A percentile compares a stretch with the other conserved stretches of the same genome.
These are phyloP conservation scores for Xylocampa areola DNA, from an alignment of 2,888 invertebrate genomes.

Conservation along the genomic window DNA sequence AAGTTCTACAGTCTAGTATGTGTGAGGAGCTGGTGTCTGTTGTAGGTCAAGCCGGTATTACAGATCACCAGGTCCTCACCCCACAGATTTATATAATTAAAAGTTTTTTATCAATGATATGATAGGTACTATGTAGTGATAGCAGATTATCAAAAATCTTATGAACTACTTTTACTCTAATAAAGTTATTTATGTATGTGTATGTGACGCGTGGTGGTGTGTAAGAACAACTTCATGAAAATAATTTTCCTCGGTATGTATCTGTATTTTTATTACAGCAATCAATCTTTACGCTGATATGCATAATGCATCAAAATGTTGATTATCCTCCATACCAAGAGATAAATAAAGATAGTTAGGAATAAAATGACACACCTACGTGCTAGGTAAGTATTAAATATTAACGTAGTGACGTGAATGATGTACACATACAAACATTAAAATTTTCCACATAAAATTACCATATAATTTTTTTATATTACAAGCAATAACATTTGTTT, in stretches of 20 bases:
- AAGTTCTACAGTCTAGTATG: too few relatives aligned
- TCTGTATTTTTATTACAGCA: conserved; percentile 14
- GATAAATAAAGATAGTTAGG: conserved; percentile 28
- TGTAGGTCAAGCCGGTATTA: too few relatives aligned
- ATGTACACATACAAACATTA: conserved; percentile 7
- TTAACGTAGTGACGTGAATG: conserved; percentile 10
- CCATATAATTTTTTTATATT: conserved; percentile 7
- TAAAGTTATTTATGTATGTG: too few relatives aligned
- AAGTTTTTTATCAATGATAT: too few relatives aligned
- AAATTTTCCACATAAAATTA: conserved; percentile 28
- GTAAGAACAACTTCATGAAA: too few relatives aligned
- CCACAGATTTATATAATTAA: too few relatives aligned
- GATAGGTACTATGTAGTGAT: too few relatives aligned
- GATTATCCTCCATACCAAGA: conserved; percentile 24
- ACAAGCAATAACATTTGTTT: conserved; percentile 1
- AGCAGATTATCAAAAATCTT: too few relatives aligned
- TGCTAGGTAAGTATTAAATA: conserved; percentile 16
- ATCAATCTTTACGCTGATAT: conserved; percentile 24
- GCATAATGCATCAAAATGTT: conserved; percentile 27
- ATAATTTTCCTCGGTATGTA: conserved; percentile 4
- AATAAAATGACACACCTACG: conserved; percentile 21
- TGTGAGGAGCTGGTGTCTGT: too few relatives aligned
- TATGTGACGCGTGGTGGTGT: too few relatives aligned
- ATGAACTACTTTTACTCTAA: too few relatives aligned
- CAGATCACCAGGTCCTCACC: too few relatives aligned